Conservation (phyloP, 92 coral and sea anemone species). For the Porites evermanni region DNA sequence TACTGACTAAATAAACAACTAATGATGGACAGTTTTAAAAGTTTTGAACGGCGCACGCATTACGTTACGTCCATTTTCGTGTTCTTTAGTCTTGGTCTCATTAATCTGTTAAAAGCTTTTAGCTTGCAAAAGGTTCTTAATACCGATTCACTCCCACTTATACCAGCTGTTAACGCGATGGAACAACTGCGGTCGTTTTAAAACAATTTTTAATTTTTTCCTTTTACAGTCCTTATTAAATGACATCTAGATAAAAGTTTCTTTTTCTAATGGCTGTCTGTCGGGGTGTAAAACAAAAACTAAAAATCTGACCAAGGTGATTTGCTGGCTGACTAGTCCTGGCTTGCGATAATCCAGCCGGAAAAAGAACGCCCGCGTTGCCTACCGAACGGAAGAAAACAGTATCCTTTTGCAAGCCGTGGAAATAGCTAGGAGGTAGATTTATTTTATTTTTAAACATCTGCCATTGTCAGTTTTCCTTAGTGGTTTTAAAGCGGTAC, state of each 20-base stretch:
- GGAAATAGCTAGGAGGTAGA: conserved; percentile 29
- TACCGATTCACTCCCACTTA: conserved; percentile 8
- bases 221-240: not conserved
- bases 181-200: not conserved
- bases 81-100: not conserved
- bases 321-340: not conserved
- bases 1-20: conserved; percentile 11
- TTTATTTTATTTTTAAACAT: conserved; percentile 7
- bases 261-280: not conserved
- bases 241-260: not conserved
- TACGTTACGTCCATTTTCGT: not conserved
- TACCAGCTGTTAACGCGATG: conserved; percentile 4
- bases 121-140: conserved; percentile 20
- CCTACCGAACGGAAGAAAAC: conserved; percentile 7
- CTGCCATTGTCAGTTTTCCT: conserved; percentile 4
- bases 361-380: conserved; percentile 16
- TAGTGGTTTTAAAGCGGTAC: conserved; percentile 4
- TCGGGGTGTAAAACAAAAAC: not conserved
- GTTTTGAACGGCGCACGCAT: not conserved
- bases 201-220: not conserved
- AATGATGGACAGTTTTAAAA: conserved; percentile 4
- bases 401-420: not conserved
- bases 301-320: not conserved
- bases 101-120: conserved; percentile 44
- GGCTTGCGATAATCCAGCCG: not conserved